Conservation (phyloP, 1,140 invertebrate genomes). For the Asbolus verrucosus region DNA sequence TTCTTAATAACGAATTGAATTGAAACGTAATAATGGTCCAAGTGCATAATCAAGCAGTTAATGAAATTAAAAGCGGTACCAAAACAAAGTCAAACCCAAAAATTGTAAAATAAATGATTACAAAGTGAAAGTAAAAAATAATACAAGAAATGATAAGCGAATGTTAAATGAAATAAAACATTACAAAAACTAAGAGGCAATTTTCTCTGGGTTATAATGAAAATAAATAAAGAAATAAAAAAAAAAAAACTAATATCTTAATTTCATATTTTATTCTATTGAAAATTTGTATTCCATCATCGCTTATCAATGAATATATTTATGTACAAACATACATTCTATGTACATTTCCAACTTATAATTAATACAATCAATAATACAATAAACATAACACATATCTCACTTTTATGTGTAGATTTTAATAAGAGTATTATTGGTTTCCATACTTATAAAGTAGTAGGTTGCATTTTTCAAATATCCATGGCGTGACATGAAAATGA, state of each 20-base stretch:
- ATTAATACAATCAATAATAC: slow-evolving; percentile 58
- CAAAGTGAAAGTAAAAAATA: slow-evolving; percentile 14
- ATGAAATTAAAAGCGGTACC: slow-evolving; percentile 56
- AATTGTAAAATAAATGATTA: slow-evolving; percentile 51
- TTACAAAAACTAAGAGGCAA: slow-evolving; percentile 36
- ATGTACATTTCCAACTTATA: slow-evolving; percentile 61
- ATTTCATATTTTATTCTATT: slow-evolving; percentile 63
- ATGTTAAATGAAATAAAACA: slow-evolving; percentile 64
- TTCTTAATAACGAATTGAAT: too few species aligned
- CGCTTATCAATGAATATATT: slow-evolving; percentile 63
- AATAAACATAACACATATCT: slow-evolving; percentile 55
- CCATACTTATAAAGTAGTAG: slow-evolving; percentile 21
- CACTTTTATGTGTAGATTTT: slow-evolving; percentile 47
- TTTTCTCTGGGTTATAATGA: slow-evolving; percentile 15
- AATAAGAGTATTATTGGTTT: slow-evolving; percentile 49
- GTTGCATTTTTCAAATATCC: slow-evolving; percentile 39
- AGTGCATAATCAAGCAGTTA: slow-evolving; percentile 21
- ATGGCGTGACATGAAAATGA: slow-evolving; percentile 47
- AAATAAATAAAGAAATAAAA: slow-evolving; percentile 3
- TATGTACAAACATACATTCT: slow-evolving; percentile 68
- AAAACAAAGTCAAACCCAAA: slow-evolving; percentile 66
- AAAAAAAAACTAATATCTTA: slow-evolving; percentile 10
- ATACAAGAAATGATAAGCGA: slow-evolving; percentile 59
- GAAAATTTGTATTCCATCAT: slow-evolving; percentile 63
- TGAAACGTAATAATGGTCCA: slow-evolving; percentile 34